Conservation (phyloP, 2,797 vertebrate species). For the Scarus forsteni region DNA sequence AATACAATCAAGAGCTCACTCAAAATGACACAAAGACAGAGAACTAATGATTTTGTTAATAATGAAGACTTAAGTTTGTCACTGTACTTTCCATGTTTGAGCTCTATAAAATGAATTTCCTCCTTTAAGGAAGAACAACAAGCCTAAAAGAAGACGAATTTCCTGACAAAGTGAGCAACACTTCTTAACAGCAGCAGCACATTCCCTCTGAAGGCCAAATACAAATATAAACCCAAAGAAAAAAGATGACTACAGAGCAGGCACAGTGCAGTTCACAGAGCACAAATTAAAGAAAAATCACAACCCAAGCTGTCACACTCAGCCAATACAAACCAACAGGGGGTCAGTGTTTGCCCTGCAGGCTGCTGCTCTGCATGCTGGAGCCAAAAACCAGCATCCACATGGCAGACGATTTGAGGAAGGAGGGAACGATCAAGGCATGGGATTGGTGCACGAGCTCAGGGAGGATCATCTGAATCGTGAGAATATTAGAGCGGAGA, state of each 20-base stretch:
- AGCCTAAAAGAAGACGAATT: not conserved
- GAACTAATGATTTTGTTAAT: too few relatives aligned
- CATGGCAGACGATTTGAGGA: constrained; percentile 21
- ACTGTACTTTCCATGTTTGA: not conserved
- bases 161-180: not conserved
- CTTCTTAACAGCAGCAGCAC: too few relatives aligned
- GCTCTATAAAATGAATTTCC: not conserved
- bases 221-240: not conserved
- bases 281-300: constrained; percentile 33
- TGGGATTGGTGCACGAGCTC: constrained; percentile 6
- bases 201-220: not conserved
- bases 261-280: constrained; percentile 8
- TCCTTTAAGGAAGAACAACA: not conserved
- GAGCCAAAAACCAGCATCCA: constrained; percentile 9
- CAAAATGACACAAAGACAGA: too few relatives aligned
- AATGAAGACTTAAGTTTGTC: too few relatives aligned
- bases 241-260: constrained; percentile 3
- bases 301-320: constrained; percentile 26
- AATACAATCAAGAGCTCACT: too few relatives aligned
- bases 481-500: constrained; percentile 16
- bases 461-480: constrained; percentile 9
- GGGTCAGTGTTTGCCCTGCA: constrained; percentile 15
- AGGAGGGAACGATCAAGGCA: not conserved
- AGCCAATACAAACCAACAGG: not conserved
- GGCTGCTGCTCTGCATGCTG: not conserved